A percentile compares a stretch with the other conserved stretches of the same genome.
Evolutionary conservation across 1,140 invertebrate genomes (phyloP).

Genomic region (Hormaphis cornu): DNA sequence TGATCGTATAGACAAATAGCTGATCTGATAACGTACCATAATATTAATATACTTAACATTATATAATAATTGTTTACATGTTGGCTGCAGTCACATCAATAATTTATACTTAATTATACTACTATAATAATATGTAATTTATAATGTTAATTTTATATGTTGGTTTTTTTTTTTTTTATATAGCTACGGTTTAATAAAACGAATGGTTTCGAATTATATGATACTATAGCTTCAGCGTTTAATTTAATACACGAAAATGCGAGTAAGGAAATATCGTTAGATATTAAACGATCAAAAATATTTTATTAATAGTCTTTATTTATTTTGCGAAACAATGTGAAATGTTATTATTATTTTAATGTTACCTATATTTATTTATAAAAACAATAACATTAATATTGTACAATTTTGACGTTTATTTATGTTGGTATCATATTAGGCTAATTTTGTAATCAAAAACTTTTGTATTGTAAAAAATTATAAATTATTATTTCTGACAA

Average conservation of each 20-base stretch:
- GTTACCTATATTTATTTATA: slow-evolving; percentile 20
- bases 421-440: not conserved
- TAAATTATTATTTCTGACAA: slow-evolving; percentile 1
- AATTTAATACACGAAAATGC: not conserved
- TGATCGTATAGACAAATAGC: slow-evolving; percentile 21
- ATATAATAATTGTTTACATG: too few relatives aligned
- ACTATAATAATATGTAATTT: too few relatives aligned
- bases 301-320: not conserved
- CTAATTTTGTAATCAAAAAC: slow-evolving; percentile 1
- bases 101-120: not conserved
- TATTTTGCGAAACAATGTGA: not conserved
- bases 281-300: not conserved
- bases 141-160: not conserved
- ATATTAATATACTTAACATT: too few relatives aligned
- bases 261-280: not conserved
- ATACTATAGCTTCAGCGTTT: not conserved
- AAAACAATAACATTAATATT: not conserved
- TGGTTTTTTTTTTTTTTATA: too few relatives aligned
- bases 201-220: not conserved
- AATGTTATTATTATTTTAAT: too few relatives aligned
- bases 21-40: not conserved
- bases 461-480: not conserved
- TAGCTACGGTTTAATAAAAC: not conserved
- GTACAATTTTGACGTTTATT: not conserved
- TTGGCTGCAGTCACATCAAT: slow-evolving; percentile 10